Percentiles rank a stretch among this genome's conserved stretches.
phyloP scores from a whole-genome alignment of 1,140 invertebrate species.

The Lethocerus indicus region DNA sequence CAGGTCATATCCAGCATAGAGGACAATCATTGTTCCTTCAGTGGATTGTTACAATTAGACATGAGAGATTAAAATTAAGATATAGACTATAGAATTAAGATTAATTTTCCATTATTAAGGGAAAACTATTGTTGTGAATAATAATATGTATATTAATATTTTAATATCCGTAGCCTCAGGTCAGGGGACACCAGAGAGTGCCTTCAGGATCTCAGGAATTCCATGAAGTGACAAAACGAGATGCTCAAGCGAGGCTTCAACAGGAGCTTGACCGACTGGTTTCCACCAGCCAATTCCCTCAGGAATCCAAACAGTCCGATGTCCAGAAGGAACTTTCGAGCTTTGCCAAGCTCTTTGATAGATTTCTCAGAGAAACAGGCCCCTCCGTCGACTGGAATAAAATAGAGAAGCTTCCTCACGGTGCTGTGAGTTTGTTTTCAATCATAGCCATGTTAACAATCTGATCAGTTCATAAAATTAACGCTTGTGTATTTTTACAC shows the following conservation, averaged over 20 bases:
- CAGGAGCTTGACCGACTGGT: conserved; percentile 65
- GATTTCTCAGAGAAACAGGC: conserved; percentile 70
- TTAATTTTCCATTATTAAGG: no score
- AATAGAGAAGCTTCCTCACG: conserved; percentile 73
- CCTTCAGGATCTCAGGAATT: conserved; percentile 78
- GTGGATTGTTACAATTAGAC: no score
- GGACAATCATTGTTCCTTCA: no score
- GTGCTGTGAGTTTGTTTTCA: conserved; percentile 50
- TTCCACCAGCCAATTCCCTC: conserved; percentile 37
- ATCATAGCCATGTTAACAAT: no score
- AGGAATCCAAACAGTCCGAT: conserved; percentile 26
- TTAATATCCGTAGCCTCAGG: no score
- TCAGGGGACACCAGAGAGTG: conserved; percentile 52
- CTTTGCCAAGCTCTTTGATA: conserved; percentile 67
- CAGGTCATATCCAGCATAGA: no score
- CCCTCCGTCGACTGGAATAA: conserved; percentile 82
- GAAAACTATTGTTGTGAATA: no score
- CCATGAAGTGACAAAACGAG: conserved; percentile 75
- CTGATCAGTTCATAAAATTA: no score
- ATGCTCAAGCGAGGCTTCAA: conserved; percentile 62
- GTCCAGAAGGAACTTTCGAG: conserved; percentile 51
- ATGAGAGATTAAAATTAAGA: no score
- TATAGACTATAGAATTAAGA: no score
- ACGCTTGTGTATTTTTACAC: no score
- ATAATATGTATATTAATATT: no score